A percentile compares a stretch with the other conserved stretches of the same genome.
Conservation (phyloP, 2,888 invertebrate species). For the Plemyria rubiginata region DNA sequence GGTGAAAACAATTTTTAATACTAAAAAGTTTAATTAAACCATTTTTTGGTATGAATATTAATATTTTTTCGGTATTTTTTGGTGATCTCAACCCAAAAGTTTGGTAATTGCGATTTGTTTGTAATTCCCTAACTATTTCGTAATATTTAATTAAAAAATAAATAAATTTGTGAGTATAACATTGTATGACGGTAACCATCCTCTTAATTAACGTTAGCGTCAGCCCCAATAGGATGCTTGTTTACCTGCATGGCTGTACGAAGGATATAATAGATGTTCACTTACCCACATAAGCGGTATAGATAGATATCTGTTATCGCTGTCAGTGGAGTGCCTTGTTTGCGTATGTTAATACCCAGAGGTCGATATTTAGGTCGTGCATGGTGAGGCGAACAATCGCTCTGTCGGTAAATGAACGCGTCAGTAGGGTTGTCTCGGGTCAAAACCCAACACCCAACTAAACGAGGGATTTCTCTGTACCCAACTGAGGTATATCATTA, state of each 20-base stretch:
- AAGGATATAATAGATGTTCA: conserved; percentile 30
- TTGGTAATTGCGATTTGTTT: too few relatives aligned
- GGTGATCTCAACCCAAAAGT: too few relatives aligned
- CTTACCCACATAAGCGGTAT: conserved; percentile 35
- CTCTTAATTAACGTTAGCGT: too few relatives aligned
- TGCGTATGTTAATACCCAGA: conserved; percentile 51
- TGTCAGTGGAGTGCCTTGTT: conserved; percentile 49
- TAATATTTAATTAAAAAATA: too few relatives aligned
- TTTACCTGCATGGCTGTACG: neutral
- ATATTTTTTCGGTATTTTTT: too few relatives aligned
- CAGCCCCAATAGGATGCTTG: neutral
- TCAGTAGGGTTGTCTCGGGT: conserved; percentile 42
- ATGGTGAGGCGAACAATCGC: conserved; percentile 48
- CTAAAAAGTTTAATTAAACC: too few relatives aligned
- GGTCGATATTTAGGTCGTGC: conserved; percentile 64
- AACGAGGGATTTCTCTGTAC: too few relatives aligned
- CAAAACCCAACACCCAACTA: neutral
- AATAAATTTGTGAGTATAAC: too few relatives aligned
- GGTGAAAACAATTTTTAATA: too few relatives aligned
- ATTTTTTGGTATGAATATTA: too few relatives aligned
- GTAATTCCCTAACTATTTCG: too few relatives aligned
- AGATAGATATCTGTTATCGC: conserved; percentile 42
- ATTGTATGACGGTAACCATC: too few relatives aligned
- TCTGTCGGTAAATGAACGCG: conserved; percentile 48
- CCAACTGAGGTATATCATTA: neutral